These are phyloP conservation scores for Tragelaphus scriptus DNA, from an alignment of 2,113 vertebrate genomes.

Conservation along the genomic window DNA sequence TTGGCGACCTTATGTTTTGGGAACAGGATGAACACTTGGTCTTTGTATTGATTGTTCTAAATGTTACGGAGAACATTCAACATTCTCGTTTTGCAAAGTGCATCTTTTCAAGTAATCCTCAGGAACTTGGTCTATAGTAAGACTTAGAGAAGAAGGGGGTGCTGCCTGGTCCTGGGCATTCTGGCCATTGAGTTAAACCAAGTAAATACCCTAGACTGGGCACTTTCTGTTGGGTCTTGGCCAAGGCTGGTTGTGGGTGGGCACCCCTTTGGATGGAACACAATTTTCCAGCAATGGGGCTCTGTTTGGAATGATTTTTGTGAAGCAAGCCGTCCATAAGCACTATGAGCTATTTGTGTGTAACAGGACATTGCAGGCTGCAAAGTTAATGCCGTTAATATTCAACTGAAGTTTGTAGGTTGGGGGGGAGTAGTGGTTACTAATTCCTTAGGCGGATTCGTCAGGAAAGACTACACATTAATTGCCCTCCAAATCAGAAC, in stretches of 20 bases:
- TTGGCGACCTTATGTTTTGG: background rate
- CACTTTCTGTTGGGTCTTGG: constrained; percentile 3
- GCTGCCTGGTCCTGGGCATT: constrained; percentile 8
- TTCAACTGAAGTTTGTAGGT: constrained; percentile 81
- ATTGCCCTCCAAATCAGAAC: constrained; percentile 89
- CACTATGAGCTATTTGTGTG: constrained; percentile 75
- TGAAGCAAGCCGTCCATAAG: constrained; percentile 74
- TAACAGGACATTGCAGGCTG: constrained; percentile 74
- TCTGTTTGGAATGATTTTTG: constrained; percentile 72
- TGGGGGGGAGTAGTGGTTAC: constrained; percentile 70
- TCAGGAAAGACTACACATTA: constrained; percentile 94
- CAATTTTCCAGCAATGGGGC: constrained; percentile 31
- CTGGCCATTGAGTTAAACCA: constrained; percentile 2
- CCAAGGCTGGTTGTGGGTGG: constrained; percentile 33
- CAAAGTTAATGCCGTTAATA: constrained; percentile 84
- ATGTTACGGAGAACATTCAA: background rate
- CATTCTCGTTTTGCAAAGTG: background rate
- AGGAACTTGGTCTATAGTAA: background rate
- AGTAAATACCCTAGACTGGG: background rate
- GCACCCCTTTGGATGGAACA: constrained; percentile 52
- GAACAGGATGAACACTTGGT: background rate
- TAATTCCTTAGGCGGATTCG: constrained; percentile 87
- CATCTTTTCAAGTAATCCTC: background rate
- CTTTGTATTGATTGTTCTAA: background rate
- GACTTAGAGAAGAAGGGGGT: background rate